phyloP scores from a whole-genome alignment of 2,113 vertebrate genomes.

The Fregata magnificens region DNA sequence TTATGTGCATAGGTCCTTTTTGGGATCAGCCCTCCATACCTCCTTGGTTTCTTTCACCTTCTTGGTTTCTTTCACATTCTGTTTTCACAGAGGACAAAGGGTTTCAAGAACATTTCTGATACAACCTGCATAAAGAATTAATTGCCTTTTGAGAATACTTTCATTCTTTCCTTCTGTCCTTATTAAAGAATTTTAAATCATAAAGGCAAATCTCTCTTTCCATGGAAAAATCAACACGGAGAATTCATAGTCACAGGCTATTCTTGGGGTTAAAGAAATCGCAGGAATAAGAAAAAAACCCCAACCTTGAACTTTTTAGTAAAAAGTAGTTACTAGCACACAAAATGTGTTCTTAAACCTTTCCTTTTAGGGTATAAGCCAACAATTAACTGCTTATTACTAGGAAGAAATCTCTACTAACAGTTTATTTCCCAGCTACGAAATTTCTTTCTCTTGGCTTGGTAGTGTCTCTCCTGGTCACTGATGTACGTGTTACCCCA shows the following conservation, averaged over 20 bases:
- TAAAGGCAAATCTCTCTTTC: neutral
- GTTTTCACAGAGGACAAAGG: neutral
- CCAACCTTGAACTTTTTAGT: accelerated
- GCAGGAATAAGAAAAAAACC: neutral
- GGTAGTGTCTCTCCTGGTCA: neutral
- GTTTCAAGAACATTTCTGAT: neutral
- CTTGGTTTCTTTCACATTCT: neutral
- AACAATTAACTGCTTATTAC: neutral
- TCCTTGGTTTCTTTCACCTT: neutral
- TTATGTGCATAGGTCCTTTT: neutral
- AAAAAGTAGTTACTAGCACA: neutral
- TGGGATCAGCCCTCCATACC: neutral
- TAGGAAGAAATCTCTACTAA: neutral
- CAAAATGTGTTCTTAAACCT: neutral
- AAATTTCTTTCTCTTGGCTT: neutral
- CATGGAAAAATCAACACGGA: neutral
- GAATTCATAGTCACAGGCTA: neutral
- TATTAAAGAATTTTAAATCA: neutral
- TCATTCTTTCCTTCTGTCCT: neutral
- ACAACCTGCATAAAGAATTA: neutral
- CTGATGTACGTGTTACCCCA: neutral
- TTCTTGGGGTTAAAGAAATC: neutral
- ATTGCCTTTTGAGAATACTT: neutral
- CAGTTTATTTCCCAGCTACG: neutral
- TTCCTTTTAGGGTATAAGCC: neutral